A percentile compares a stretch with the other conserved stretches of the same genome.
These are phyloP conservation scores for Menidia menidia DNA, from an alignment of 2,797 vertebrate genomes.

Conservation along the genomic window DNA sequence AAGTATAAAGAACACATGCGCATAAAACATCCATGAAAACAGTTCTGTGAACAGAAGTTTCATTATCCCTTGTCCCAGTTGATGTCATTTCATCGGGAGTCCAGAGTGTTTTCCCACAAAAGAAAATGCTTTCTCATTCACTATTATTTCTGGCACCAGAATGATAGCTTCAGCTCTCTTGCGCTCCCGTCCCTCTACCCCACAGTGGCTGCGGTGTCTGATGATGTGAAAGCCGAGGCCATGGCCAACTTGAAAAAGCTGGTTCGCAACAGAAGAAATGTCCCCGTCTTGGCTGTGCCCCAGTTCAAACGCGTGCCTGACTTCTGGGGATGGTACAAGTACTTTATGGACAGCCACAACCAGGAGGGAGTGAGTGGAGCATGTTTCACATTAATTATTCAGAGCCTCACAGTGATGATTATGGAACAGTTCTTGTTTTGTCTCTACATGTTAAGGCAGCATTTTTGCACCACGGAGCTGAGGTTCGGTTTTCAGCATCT, in stretches of 20 bases:
- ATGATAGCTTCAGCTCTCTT: not conserved
- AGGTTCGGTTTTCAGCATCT: not conserved
- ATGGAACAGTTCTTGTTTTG: constrained; percentile 24
- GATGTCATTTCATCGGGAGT: not conserved
- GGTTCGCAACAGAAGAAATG: constrained; percentile 78
- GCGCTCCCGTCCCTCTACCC: not conserved
- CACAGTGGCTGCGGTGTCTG: constrained; percentile 50
- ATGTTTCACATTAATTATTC: constrained; percentile 49
- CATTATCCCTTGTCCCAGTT: not conserved
- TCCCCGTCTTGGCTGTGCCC: constrained; percentile 54
- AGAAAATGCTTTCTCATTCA: not conserved
- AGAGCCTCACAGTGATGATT: constrained; percentile 8
- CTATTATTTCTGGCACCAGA: constrained; percentile 8
- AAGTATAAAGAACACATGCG: not conserved
- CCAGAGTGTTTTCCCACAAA: not conserved
- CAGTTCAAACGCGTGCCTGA: constrained; percentile 79
- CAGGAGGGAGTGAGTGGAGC: constrained; percentile 84
- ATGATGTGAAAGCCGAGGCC: constrained; percentile 61
- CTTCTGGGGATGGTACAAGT: constrained; percentile 87
- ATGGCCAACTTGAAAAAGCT: constrained; percentile 64
- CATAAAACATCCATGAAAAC: not conserved
- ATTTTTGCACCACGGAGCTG: constrained; percentile 14
- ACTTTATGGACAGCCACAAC: constrained; percentile 83
- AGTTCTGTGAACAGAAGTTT: not conserved
- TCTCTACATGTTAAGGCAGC: constrained; percentile 17